Conservation (phyloP, 2,888 invertebrate species). For the Coelogynopora nodosa region DNA sequence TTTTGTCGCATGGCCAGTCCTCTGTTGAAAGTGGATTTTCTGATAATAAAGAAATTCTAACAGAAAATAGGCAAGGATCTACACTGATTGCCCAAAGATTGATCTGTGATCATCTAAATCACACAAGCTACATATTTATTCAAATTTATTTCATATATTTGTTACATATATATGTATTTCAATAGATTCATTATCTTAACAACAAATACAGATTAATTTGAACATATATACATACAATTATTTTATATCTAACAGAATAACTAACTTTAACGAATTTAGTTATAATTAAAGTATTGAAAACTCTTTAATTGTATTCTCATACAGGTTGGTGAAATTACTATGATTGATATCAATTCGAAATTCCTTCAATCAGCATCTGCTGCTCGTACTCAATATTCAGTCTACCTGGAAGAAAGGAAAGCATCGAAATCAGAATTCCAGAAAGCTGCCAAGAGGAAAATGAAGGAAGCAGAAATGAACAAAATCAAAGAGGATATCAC, state of each 20-base stretch:
- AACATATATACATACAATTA: too few species aligned
- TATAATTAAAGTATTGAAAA: not conserved
- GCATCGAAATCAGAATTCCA: not conserved
- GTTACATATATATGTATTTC: too few species aligned
- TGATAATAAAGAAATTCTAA: not conserved
- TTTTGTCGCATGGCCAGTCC: not conserved
- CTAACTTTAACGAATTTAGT: too few species aligned
- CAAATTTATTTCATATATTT: not conserved
- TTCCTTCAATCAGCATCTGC: not conserved
- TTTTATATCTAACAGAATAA: too few species aligned
- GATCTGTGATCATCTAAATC: not conserved
- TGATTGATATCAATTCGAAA: not conserved
- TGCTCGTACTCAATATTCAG: not conserved
- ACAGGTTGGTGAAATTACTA: not conserved
- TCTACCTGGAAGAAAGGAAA: not conserved
- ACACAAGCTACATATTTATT: not conserved
- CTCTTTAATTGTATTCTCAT: not conserved
- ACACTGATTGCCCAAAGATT: not conserved
- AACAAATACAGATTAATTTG: too few species aligned
- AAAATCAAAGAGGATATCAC: not conserved
- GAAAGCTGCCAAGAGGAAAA: not conserved
- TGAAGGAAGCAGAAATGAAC: not conserved
- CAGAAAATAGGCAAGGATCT: not conserved
- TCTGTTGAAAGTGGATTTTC: not conserved
- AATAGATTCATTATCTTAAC: too few species aligned